phyloP scores from a whole-genome alignment of 2,113 vertebrate species.

The Andinoacara biseriatus region DNA sequence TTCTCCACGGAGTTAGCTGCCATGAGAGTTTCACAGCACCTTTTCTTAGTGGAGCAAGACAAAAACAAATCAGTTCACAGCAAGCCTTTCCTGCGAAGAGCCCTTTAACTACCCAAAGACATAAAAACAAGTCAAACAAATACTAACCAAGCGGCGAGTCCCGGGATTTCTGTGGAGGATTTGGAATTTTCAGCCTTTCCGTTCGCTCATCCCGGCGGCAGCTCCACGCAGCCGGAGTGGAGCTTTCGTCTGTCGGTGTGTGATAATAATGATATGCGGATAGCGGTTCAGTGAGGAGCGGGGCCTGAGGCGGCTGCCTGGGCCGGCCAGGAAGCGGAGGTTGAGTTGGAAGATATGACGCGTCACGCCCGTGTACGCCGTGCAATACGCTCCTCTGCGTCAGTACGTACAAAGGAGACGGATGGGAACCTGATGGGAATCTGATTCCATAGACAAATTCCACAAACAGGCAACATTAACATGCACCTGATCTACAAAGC shows the following conservation, averaged over 20 bases:
- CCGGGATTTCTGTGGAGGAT: conserved; percentile 14
- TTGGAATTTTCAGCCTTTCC: not conserved
- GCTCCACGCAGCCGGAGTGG: conserved; percentile 2
- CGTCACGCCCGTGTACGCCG: conserved; percentile 20
- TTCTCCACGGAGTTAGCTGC: not conserved
- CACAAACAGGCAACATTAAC: fast-evolving
- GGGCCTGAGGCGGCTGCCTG: conserved; percentile 59
- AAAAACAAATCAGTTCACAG: not conserved
- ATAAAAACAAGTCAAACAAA: not conserved
- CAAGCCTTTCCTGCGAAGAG: not conserved
- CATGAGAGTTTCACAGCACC: not conserved
- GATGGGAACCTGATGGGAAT: not conserved
- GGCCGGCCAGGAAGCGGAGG: conserved; percentile 60
- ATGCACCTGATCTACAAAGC: not conserved
- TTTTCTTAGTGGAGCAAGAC: not conserved
- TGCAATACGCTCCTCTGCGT: conserved; percentile 5
- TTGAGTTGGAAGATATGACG: conserved; percentile 83
- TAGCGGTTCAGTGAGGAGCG: conserved; percentile 51
- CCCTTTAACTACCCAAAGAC: conserved; percentile 8
- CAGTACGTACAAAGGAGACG: conserved; percentile 36
- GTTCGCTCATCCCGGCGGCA: conserved; percentile 31
- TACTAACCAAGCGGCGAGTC: conserved; percentile 49
- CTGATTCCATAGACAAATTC: not conserved
- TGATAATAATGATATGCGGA: not conserved
- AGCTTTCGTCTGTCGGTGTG: not conserved